Evolutionary conservation across 2,113 vertebrate genomes (phyloP).

Genomic region (Lagopus muta): DNA sequence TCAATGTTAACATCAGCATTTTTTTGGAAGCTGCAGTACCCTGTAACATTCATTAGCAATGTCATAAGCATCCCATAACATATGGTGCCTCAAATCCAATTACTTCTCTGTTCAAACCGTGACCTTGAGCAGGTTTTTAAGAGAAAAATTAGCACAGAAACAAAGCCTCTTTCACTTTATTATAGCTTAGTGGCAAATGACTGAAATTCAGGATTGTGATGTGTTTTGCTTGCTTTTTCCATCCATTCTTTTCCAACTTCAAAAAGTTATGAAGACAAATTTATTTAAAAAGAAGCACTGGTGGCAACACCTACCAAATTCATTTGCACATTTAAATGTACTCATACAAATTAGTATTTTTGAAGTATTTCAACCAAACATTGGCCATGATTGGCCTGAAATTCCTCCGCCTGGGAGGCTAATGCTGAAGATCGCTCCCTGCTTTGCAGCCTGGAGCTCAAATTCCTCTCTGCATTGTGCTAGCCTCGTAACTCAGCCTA

Average conservation of each 20-base stretch:
- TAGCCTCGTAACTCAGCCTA: not conserved
- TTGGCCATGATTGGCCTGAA: not conserved
- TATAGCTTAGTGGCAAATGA: not conserved
- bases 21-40: not conserved
- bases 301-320: not conserved
- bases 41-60: conserved; percentile 32
- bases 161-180: not conserved
- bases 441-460: not conserved
- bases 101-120: conserved; percentile 57
- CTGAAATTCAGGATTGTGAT: not conserved
- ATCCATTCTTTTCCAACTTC: not conserved
- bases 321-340: not conserved
- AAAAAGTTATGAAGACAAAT: not conserved
- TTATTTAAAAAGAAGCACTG: not conserved
- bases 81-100: conserved; percentile 56
- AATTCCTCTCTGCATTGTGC: not conserved
- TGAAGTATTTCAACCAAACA: not conserved
- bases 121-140: conserved; percentile 46
- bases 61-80: conserved; percentile 36
- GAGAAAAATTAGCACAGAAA: not conserved
- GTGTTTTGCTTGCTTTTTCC: not conserved
- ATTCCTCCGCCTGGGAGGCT: not conserved
- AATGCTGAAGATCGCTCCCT: not conserved
- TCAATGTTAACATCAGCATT: conserved; percentile 16
- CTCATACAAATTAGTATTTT: not conserved